Evolutionary conservation across 2,797 vertebrate species (phyloP), one percentile per base, ranked within the genome.

Genomic region (Brachyalestes nurse): DNA sequence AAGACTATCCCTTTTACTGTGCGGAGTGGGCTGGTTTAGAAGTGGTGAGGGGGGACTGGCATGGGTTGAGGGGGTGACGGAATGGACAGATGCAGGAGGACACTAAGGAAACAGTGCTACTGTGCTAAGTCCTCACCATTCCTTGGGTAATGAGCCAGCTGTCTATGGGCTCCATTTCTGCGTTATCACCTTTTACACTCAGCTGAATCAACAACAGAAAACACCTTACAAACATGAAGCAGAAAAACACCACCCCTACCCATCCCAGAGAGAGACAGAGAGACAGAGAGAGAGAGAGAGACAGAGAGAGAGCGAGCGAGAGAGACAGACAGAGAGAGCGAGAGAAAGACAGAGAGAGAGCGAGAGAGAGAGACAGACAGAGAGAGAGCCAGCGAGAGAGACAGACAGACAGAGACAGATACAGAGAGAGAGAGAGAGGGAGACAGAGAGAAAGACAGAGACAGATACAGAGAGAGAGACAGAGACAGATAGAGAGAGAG

Each of bases 61-160:
- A 72, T 23, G 78, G 82, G 74, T 71, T 40, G 64, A 72, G 71
- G 40, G 82, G 71, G 75, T 86, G 77, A 86, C 76, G 28, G 1
- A 23, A 34, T 75, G 71, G 85, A 42, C 78, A 66, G 83, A 70
- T 62, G 64, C 10, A n/a, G 81, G 79, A 49, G 70, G 79, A 94
- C 91, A 94, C 88, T 87, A 88, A 90, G 88, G 90, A 89, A 87
- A 84, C 70, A 80, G 42, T 86, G 86, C 82, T 75, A 87, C 86
- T 93, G 91, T 45, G 92, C 93, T 92, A 91, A 93, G 91, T 95
- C 95, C 97, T 99, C 98, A 99, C 98, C 98, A 99, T 99, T 99
- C 98, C 98, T 98, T 99, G 98, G 93, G 96, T 97, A 93, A 99
- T 97, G 92, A 99, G 98, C 98, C 98, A 99, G 96, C 95, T 97